Evolutionary conservation across 2,797 vertebrate species (phyloP), one percentile per base, ranked within the genome.

Genomic region (Neosilurus mollespiculum): DNA sequence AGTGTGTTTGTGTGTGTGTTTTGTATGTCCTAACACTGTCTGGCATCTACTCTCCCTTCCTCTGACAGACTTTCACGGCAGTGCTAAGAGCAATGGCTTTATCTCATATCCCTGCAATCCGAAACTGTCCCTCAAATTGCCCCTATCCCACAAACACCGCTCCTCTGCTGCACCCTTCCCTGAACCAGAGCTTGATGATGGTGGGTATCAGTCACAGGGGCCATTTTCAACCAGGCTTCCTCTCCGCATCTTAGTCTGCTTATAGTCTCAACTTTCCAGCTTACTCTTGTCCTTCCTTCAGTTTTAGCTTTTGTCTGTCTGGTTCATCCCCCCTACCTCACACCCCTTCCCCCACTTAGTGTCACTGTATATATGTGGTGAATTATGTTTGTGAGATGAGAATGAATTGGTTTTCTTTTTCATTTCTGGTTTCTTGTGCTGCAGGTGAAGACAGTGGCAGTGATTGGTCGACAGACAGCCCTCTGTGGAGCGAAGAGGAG

Each of bases 401-500:
- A 22, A 0, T 6, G 8, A 30, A 30, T 24, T 3, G 26, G 49
- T 59, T 70, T 43, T 4, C 15, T 26, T 20, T 2, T 80, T 78
- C 9, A 58, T 72, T 22, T 65, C 10, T 64, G 18, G 12, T 56
- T 51, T 43, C n/a, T 53, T 78, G 59, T 64, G 18, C 85, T 49
- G 22, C 92, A 98, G 97, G 94, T 56, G 97, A 98, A 10, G 97
- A 98, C 62, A 94, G 94, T 51, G 91, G 96, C 89, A 99, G 97
- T 34, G 97, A 98, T 67, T 98, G 96, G 80, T 98, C 97, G 14
- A 93, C 96, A 1, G 95, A 97, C 22, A 98, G 96, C n/a, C 95
- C 97, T 1, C 93, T 96, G 71, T 97, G 96, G 95, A 99, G 97
- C 0, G 97, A 97, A 0, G 97, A 98, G 70, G 97, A 97, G 87